phyloP scores from a whole-genome alignment of 2,797 vertebrate genomes.

The Leuciscus waleckii region DNA sequence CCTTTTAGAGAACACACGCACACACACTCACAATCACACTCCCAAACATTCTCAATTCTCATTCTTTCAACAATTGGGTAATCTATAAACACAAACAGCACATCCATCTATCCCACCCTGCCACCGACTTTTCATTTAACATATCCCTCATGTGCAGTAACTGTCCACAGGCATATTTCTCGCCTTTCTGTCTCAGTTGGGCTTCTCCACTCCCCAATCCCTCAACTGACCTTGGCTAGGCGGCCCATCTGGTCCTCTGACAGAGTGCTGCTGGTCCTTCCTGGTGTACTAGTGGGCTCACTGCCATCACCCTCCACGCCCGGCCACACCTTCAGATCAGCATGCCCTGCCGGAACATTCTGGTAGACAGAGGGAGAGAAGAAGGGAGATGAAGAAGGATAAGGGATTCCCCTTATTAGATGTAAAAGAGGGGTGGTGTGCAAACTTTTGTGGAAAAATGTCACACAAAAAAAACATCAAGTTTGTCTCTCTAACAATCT shows the following conservation, averaged over 20 bases:
- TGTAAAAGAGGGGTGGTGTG: not conserved
- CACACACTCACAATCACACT: not conserved
- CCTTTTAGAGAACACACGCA: constrained; percentile 46
- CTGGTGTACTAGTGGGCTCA: constrained; percentile 92
- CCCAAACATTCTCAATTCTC: not conserved
- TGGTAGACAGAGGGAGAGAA: constrained; percentile 61
- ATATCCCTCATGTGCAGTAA: constrained; percentile 34
- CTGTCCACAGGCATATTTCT: constrained; percentile 3
- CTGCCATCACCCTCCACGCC: constrained; percentile 93
- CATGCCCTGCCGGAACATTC: constrained; percentile 99
- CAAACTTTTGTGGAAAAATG: not conserved
- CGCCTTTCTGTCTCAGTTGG: not conserved
- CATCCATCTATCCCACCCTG: constrained; percentile 26
- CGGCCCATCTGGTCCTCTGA: constrained; percentile 98
- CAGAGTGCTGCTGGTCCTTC: constrained; percentile 91
- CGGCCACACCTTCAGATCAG: constrained; percentile 98
- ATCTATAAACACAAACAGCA: constrained; percentile 29
- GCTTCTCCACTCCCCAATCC: constrained; percentile 8
- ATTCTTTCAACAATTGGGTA: constrained; percentile 16
- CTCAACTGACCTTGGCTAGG: constrained; percentile 89
- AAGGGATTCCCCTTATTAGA: not conserved
- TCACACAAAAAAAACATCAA: not conserved
- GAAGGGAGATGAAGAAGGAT: constrained; percentile 2
- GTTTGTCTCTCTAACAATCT: not conserved
- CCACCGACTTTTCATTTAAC: constrained; percentile 3